phyloP scores from a whole-genome alignment of 1,140 invertebrate genomes.

The Caenorhabditis briggsae region DNA sequence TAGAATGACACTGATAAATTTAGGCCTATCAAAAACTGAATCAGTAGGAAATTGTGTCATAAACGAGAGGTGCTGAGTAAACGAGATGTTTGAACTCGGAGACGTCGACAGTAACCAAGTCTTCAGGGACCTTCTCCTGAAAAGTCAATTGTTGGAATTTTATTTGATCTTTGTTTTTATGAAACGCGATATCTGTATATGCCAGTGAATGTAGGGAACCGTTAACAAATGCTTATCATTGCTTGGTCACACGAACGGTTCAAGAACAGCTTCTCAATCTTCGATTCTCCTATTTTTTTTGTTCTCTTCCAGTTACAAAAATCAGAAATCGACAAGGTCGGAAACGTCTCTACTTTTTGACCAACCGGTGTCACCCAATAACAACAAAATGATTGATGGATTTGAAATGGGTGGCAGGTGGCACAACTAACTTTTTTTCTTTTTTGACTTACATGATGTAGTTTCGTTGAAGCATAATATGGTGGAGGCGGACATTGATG shows the following conservation, averaged over 20 bases:
- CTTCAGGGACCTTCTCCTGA: conserved; percentile 25
- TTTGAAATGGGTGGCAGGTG: conserved; percentile 25
- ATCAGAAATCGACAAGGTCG: conserved; percentile 16
- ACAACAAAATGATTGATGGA: conserved; percentile 44
- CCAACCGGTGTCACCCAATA: not conserved
- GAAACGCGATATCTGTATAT: not conserved
- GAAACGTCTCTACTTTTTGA: not conserved
- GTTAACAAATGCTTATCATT: no score
- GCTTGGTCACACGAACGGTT: not conserved
- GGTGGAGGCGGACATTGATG: not conserved
- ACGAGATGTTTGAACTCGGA: conserved; percentile 46
- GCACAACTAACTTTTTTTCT: not conserved
- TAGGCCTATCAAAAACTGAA: not conserved
- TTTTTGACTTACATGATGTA: not conserved
- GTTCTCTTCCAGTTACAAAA: not conserved
- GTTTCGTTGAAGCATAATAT: not conserved
- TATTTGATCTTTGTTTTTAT: not conserved
- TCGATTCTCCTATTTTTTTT: not conserved
- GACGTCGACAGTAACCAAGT: conserved; percentile 12
- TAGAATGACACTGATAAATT: not conserved
- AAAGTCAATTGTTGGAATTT: not conserved
- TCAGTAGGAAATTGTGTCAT: conserved; percentile 24
- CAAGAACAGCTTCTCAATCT: not conserved
- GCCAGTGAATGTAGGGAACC: not conserved
- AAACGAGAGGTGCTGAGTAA: conserved; percentile 35